phyloP scores from a whole-genome alignment of 2,113 vertebrate genomes.

The Gorsachius goisagi region DNA sequence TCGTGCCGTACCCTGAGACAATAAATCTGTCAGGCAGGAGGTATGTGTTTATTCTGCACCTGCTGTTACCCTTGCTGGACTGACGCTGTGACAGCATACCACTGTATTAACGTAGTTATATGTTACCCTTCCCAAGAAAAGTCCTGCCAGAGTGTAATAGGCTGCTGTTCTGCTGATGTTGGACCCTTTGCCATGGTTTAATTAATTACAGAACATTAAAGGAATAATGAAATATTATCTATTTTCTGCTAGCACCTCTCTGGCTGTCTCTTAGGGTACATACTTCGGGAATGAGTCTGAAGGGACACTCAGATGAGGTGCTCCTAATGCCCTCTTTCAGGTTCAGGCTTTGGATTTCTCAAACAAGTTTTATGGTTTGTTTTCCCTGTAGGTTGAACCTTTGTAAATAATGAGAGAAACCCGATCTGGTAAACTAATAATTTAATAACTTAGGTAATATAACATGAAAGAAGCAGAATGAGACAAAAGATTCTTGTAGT shows the following conservation, averaged over 20 bases:
- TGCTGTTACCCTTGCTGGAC: not conserved
- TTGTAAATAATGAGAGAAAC: constrained; percentile 16
- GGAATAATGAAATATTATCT: not conserved
- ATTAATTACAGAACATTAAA: not conserved
- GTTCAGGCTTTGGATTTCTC: not conserved
- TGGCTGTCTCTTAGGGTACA: not conserved
- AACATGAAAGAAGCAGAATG: not conserved
- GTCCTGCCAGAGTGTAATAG: rapidly evolving
- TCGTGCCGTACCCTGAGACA: rapidly evolving
- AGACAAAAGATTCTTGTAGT: not conserved
- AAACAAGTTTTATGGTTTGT: not conserved
- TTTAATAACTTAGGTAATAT: not conserved
- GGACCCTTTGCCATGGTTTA: not conserved
- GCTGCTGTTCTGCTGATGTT: not conserved
- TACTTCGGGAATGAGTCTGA: not conserved
- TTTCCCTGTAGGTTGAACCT: not conserved
- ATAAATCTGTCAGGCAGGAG: not conserved
- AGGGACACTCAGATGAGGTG: not conserved
- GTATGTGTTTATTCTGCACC: not conserved
- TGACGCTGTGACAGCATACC: not conserved
- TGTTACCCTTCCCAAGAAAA: not conserved
- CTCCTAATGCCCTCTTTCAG: not conserved
- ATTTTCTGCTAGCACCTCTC: not conserved
- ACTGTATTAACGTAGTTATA: rapidly evolving
- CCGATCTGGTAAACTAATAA: not conserved